A percentile compares a stretch with the other conserved stretches of the same genome.
These are phyloP conservation scores for Ennomos fuscantarius DNA, from an alignment of 2,888 invertebrate species.

Conservation along the genomic window DNA sequence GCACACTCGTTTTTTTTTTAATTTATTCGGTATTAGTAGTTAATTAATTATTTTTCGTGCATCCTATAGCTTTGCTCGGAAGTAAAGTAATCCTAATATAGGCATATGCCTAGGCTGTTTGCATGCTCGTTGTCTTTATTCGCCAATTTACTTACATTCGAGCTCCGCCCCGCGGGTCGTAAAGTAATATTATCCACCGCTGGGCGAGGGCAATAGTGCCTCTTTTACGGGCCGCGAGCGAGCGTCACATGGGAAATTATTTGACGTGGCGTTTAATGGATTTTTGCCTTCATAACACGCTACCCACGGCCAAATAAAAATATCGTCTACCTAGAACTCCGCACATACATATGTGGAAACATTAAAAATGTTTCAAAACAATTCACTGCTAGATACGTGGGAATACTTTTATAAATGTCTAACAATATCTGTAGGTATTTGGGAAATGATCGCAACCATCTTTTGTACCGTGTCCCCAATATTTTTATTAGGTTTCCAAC, in stretches of 20 bases:
- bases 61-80: constrained; percentile 3
- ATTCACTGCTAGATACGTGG: constrained; percentile 2
- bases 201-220: constrained; percentile 83
- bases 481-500: constrained; percentile 40
- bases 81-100: constrained; percentile 27
- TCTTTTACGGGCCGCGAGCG: constrained; percentile 84
- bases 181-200: constrained; percentile 83
- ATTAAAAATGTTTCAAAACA: constrained; percentile 45
- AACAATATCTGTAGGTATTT: constrained; percentile 22
- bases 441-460: constrained; percentile 32
- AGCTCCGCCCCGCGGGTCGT: constrained; percentile 77
- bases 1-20: too few relatives aligned
- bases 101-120: constrained; percentile 27
- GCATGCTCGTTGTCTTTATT: constrained; percentile 76
- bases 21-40: neutral
- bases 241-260: constrained; percentile 85
- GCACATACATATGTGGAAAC: constrained; percentile 48
- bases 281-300: constrained; percentile 85
- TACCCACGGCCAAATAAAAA: constrained; percentile 80
- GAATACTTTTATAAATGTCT: constrained; percentile 23
- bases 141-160: constrained; percentile 83
- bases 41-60: neutral
- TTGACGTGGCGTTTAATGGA: constrained; percentile 85
- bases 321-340: constrained; percentile 56
- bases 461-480: constrained; percentile 34